A percentile compares a stretch with the other conserved stretches of the same genome.
Evolutionary conservation across 2,113 vertebrate genomes (phyloP).

Genomic region (Litocranius walleri): DNA sequence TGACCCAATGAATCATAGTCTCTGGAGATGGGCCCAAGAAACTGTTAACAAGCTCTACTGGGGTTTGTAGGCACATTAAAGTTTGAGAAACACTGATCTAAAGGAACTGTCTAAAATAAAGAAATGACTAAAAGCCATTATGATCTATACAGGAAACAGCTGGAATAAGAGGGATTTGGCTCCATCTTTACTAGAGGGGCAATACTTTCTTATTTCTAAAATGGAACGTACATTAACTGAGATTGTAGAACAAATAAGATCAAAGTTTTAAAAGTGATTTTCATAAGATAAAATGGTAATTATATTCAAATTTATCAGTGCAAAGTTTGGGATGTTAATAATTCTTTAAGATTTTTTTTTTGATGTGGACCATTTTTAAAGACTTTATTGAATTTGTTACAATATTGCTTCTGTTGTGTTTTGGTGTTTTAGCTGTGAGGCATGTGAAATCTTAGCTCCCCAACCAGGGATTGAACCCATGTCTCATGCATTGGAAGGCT

Average conservation of each 20-base stretch:
- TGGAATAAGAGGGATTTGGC: not conserved
- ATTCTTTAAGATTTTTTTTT: not conserved
- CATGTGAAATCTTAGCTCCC: not conserved
- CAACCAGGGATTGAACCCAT: not conserved
- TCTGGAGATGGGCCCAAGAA: not conserved
- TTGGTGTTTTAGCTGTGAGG: not conserved
- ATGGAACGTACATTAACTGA: not conserved
- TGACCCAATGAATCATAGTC: not conserved
- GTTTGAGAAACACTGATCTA: not conserved
- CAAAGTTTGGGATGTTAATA: not conserved
- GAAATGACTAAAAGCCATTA: not conserved
- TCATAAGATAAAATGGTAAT: not conserved
- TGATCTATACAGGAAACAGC: constrained; percentile 37
- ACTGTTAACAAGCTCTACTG: not conserved
- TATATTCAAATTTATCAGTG: not conserved
- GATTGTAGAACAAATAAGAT: not conserved
- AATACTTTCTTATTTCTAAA: not conserved
- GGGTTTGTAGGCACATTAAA: not conserved
- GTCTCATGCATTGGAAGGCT: not conserved
- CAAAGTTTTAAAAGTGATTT: not conserved
- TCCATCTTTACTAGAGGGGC: not conserved
- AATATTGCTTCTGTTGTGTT: not conserved
- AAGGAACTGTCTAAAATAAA: not conserved
- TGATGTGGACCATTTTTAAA: not conserved
- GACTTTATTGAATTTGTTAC: not conserved